Conservation (phyloP, 2,797 vertebrate genomes). For the Eurystomus glaucurus region DNA sequence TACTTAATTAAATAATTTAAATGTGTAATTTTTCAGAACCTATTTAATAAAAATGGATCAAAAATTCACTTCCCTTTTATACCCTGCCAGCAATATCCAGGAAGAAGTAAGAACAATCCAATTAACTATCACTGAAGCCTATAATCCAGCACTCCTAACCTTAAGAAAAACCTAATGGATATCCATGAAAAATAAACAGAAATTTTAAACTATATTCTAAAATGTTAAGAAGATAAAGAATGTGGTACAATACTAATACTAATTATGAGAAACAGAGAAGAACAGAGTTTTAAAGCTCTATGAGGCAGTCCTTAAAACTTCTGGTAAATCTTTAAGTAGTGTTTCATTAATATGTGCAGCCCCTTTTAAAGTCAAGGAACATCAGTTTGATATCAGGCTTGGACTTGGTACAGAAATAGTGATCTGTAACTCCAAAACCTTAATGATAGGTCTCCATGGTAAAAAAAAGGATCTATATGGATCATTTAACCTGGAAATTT, state of each 20-base stretch:
- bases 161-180: background rate
- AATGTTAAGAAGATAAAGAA: background rate
- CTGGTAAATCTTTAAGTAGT: background rate
- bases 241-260: background rate
- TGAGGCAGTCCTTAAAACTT: background rate
- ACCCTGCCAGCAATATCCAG: background rate
- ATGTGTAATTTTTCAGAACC: background rate
- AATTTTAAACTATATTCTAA: background rate
- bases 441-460: background rate
- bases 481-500: background rate
- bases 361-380: background rate
- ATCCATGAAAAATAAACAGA: background rate
- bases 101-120: background rate
- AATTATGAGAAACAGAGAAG: background rate
- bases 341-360: background rate
- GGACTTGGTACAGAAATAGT: background rate
- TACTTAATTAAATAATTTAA: background rate
- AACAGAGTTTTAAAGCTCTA: background rate
- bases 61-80: background rate
- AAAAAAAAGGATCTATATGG: background rate
- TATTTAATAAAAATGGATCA: background rate
- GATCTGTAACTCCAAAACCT: background rate
- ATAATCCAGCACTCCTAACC: background rate
- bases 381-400: background rate
- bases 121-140: background rate